Conservation (phyloP, 2,113 vertebrate species). For the Tapirus terrestris region DNA sequence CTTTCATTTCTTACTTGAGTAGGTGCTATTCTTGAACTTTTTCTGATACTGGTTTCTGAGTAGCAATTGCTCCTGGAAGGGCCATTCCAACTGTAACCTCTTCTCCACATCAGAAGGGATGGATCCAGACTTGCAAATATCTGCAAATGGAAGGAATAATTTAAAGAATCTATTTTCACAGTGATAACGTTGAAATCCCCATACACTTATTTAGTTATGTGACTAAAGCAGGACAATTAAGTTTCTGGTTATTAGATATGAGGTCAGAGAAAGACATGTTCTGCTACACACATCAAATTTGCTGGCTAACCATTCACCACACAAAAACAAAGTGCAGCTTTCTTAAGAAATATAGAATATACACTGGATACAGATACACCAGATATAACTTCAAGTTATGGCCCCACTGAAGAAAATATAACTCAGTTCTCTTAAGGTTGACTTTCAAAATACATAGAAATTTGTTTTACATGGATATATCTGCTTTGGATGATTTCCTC, state of each 20-base stretch:
- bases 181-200: background rate
- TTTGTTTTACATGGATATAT: background rate
- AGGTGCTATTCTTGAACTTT: conserved; percentile 85
- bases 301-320: background rate
- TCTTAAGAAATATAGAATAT: background rate
- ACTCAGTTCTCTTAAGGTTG: background rate
- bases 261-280: background rate
- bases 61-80: conserved; percentile 83
- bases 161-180: background rate
- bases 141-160: conserved; percentile 65
- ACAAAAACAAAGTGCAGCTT: background rate
- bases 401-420: background rate
- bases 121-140: conserved; percentile 60
- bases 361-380: background rate
- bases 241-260: background rate
- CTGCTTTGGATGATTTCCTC: background rate
- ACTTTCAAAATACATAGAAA: background rate
- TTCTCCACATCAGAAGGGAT: conserved; percentile 66
- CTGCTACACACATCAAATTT: background rate
- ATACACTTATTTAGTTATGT: background rate
- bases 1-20: conserved; percentile 85
- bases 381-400: background rate
- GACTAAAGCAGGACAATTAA: background rate
- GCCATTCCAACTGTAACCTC: conserved; percentile 83
- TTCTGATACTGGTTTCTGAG: conserved; percentile 78